phyloP scores from a whole-genome alignment of 2,113 vertebrate species.

The Mungos mungo region DNA sequence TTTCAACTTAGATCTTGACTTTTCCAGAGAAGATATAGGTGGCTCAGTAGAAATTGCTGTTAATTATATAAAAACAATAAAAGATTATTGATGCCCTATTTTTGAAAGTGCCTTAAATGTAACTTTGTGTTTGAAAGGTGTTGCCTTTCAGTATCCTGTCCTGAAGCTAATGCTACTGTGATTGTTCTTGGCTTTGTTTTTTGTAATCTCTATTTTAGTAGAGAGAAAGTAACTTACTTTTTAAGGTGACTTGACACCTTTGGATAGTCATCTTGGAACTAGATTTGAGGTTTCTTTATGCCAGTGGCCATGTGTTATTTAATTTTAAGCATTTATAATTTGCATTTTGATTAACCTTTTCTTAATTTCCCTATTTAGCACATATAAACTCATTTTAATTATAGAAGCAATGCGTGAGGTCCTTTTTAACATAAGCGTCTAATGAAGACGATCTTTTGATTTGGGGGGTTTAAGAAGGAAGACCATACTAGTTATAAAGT shows the following conservation, averaged over 20 bases:
- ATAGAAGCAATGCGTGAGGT: neutral
- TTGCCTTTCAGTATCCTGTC: neutral
- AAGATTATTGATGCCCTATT: neutral
- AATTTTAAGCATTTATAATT: constrained; percentile 78
- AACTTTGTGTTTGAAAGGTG: neutral
- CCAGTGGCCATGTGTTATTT: constrained; percentile 55
- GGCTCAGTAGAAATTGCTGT: neutral
- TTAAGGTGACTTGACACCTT: constrained; percentile 33
- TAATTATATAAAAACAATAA: neutral
- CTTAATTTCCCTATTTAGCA: constrained; percentile 69
- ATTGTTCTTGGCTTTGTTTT: neutral
- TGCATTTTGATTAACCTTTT: constrained; percentile 78
- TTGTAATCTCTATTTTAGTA: neutral
- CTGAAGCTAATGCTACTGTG: neutral
- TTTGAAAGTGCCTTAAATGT: neutral
- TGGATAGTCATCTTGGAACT: constrained; percentile 9
- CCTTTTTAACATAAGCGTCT: constrained; percentile 16
- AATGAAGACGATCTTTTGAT: neutral
- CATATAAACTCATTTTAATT: constrained; percentile 55
- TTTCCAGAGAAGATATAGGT: constrained; percentile 9
- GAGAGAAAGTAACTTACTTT: constrained; percentile 14
- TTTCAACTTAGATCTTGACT: neutral
- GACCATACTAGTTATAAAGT: neutral
- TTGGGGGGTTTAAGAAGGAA: constrained; percentile 28
- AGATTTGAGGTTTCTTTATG: constrained; percentile 36